These are phyloP conservation scores for Tribolium castaneum DNA, from an alignment of 1,140 invertebrate genomes.

Conservation along the genomic window DNA sequence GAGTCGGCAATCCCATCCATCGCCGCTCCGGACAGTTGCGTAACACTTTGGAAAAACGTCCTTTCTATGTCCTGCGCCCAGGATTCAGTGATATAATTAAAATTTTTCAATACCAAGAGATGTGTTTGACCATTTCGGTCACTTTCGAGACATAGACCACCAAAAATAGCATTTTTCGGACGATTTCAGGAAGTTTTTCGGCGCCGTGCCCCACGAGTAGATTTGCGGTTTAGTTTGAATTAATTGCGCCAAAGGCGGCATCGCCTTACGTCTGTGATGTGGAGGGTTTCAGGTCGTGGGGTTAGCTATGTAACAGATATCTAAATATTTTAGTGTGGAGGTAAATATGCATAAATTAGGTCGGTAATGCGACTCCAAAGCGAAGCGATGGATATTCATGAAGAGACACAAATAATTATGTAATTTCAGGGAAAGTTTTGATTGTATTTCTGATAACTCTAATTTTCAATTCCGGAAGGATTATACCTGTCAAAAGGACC, in stretches of 20 bases:
- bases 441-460: not conserved
- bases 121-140: too few species aligned
- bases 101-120: too few species aligned
- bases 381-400: not conserved
- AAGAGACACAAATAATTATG: too few species aligned
- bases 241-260: not conserved
- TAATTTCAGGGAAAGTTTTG: too few species aligned
- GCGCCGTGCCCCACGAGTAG: not conserved
- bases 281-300: not conserved
- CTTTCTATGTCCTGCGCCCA: too few species aligned
- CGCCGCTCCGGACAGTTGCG: not conserved
- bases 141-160: too few species aligned
- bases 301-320: slow-evolving; percentile 10
- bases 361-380: not conserved
- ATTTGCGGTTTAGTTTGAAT: not conserved
- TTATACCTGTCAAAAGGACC: not conserved
- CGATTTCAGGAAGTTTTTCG: not conserved
- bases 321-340: slow-evolving; percentile 4
- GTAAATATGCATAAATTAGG: slow-evolving; percentile 5
- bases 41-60: too few species aligned
- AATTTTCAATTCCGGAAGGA: not conserved
- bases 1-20: not conserved
- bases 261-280: not conserved
- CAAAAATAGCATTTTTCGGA: too few species aligned
- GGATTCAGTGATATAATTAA: too few species aligned